Conservation (phyloP, 2,797 vertebrate genomes). For the Lophius americanus region DNA sequence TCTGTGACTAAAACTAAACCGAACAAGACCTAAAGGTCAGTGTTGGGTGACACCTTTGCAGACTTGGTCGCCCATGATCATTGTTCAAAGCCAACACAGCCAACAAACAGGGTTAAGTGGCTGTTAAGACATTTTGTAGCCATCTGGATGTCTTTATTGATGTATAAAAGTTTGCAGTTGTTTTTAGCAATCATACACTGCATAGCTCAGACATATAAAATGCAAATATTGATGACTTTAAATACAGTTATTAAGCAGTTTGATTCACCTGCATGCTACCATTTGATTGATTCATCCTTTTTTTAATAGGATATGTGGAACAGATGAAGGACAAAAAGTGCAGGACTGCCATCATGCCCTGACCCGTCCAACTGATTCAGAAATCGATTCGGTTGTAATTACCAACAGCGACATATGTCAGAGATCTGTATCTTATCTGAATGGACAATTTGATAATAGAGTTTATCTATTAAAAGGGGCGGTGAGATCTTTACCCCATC, state of each 20-base stretch:
- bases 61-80: no score
- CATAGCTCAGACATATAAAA: constrained; percentile 18
- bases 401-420: constrained; percentile 70
- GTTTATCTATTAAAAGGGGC: constrained; percentile 73
- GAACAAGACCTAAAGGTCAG: no score
- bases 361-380: constrained; percentile 41
- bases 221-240: constrained; percentile 15
- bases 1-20: no score
- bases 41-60: no score
- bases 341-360: constrained; percentile 24
- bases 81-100: no score
- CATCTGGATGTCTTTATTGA: no score
- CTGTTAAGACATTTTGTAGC: no score
- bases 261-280: not conserved
- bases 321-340: constrained; percentile 64
- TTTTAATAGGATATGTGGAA: constrained; percentile 18
- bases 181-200: constrained; percentile 7
- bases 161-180: not conserved
- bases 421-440: constrained; percentile 77
- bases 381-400: constrained; percentile 77
- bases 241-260: constrained; percentile 35
- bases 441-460: constrained; percentile 70
- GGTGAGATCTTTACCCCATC: constrained; percentile 66
- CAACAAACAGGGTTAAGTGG: no score
- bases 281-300: constrained; percentile 36